Evolutionary conservation across 2,888 invertebrate species (phyloP), one percentile per base, ranked within the genome.

Genomic region (Sphaerophoria rueppellii): DNA sequence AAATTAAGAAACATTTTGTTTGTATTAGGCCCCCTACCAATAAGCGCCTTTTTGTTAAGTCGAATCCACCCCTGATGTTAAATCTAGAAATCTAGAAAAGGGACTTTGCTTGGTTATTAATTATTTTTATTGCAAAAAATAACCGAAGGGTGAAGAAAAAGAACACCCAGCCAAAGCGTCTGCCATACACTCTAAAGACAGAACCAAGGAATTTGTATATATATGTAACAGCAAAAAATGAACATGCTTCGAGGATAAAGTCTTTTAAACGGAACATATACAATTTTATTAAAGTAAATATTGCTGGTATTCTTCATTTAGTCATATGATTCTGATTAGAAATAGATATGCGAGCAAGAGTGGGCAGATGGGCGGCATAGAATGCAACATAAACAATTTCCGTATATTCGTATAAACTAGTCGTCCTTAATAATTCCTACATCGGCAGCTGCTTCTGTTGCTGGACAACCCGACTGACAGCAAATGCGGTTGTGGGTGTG

Each of bases 371-470:
- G 24, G 24, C 24, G 24, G 24, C 24, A 24, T 58, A 65, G 65
- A 75, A 74, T 83, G 82, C 82, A 83, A 67, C 79, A 83, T 75
- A 71, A 71, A 79, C 82, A 83, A 65, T 79, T 83, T 79, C 75
- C 79, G 70, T 24, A 24, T 24, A 24, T 24, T 24, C 24, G 24
- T 24, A 24, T 24, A 24, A 24, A 24, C 24, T 24, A 60, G 52
- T 63, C 69, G 61, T 69, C 61, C 76, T 67, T 63, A 37, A 67
- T 65, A 37, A 65, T 63, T 48, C 50, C 50, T 40, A 60, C 43
- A 60, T 7, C 14, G 48, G 35, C 61, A 58, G 65, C 37, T 61
- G 60, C 3, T 40, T 11, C 6, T 58, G 34, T 48, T 48, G 5
- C 7, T 50, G 50, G 16, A 16, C 16, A 6, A 7, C 11, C 16